Evolutionary conservation across 2,113 vertebrate genomes (phyloP).

Genomic region (Helogale parvula): DNA sequence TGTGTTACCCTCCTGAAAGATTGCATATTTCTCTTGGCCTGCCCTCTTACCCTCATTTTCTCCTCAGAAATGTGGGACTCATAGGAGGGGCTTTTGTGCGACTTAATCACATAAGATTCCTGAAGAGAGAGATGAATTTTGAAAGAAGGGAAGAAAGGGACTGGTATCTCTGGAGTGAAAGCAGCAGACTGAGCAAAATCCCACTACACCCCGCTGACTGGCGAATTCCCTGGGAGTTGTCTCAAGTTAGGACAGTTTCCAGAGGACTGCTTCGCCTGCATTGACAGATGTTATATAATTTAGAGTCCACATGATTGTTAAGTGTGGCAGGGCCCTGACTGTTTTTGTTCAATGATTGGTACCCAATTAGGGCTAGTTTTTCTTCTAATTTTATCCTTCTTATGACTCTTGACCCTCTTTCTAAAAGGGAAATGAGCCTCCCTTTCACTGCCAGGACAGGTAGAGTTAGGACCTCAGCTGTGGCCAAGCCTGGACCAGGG

Average conservation of each 20-base stretch:
- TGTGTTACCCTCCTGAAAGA: conserved; percentile 2
- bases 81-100: not conserved
- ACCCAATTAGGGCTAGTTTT: not conserved
- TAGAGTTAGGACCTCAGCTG: not conserved
- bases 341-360: conserved; percentile 15
- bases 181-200: not conserved
- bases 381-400: not conserved
- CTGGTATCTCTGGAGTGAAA: not conserved
- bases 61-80: conserved; percentile 27
- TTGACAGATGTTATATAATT: not conserved
- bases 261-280: not conserved
- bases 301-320: not conserved
- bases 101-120: conserved; percentile 24
- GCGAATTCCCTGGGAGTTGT: not conserved
- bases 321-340: not conserved
- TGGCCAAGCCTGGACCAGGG: not conserved
- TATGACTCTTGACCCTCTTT: not conserved
- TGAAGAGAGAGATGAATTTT: conserved; percentile 27
- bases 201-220: not conserved
- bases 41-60: not conserved
- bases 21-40: not conserved
- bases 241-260: not conserved
- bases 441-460: not conserved
- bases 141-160: conserved; percentile 6
- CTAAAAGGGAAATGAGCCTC: not conserved